Base-by-base conservation (phyloP, 1,140 invertebrate species). In the Halesus radiatus region DNA sequence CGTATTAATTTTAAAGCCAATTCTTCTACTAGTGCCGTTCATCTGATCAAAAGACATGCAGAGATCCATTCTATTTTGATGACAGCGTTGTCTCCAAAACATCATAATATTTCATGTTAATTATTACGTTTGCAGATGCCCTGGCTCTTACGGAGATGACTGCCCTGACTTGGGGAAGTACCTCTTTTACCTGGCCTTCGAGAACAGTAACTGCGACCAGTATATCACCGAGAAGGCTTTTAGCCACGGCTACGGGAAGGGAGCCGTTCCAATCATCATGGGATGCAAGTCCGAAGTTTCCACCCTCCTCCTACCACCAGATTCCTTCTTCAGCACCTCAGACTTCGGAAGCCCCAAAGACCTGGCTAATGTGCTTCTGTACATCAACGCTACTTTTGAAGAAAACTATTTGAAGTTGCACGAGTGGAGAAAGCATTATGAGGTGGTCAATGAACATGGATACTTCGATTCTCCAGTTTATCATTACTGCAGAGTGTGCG, bases 401-500 rank as follows among this genome's bases (percentile, higher is more conserved):
- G 66, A 72, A 83, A 20, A 84, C 87, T 62, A 83, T 86, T 1
- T 78, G 50, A 86, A 89, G 32, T 95, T 92, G 85, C 95, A 95
- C 82, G 80, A 87, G 70, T 96, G 95, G 95, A 92, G 94, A 84
- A 88, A 86, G 32, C 85, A 90, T 26, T 95, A 93, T 76, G 86
- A 90, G 80, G 91, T 95, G 45, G 82, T 93, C 1, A 95, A 95
- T 85, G 93, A 94, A 85, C 93, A 94, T 85, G 93, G 93, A 0
- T 94, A 94, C 85, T 94, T 94, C 84, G 89, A 91, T 3, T 90
- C 91, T 1, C 83, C 85, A 0, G 95, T 94, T 0, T 90, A 90
- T 78, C 96, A 96, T 86, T 96, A 94, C 86, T 97, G 96, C 85
- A 90, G 95, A 62, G 85, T 96, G 29, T 97, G 96, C 85, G 93